Base-by-base conservation (phyloP, 2,797 vertebrate genomes). In the Microctenopoma stevenorrisi region DNA sequence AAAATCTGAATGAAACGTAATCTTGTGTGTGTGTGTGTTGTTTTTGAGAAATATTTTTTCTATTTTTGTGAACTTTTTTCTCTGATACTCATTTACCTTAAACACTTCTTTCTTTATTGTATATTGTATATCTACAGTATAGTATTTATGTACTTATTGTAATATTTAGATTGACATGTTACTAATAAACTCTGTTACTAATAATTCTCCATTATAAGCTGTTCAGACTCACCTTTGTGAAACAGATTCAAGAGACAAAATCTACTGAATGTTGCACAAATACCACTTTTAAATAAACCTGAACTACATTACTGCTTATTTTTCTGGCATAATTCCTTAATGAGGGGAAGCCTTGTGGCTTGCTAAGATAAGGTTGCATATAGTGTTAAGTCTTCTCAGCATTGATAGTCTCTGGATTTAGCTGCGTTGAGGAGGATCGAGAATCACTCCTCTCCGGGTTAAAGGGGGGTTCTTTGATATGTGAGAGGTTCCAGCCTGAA, bases 1-100 rank as follows among this genome's bases (percentile, higher is more conserved):
- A 26, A 88, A 57, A 83, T 26, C 70, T 48, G 73, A 89, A 61
- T 80, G 46, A 84, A 26, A 57, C 30, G 4, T 4, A 1, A 51
- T 62, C 1, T 13, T 9, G 26, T 46, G 1, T 44, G 11, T 22
- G 22, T 22, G 22, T 22, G 22, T 22, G 22, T 22, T 22, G 22
- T 22, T 22, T 22, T 52, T 47, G 8, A 57, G 25, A 74, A 46
- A 51, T 64, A 22, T 74, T 66, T 74, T 72, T 78, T 74, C 1
- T 50, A 61, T 57, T 52, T 67, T 15, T 60, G 3, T 64, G 12
- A 6, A 12, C 7, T 43, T 40, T 35, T 44, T 54, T n/a, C 9
- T 56, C 10, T 25, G 16, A 40, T 26, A 2, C 1, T 40, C 15
- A 2, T 64, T 13, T 43, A 15, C 14, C 22, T 22, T 22, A 1